Percentiles rank a stretch among this genome's conserved stretches.
These are phyloP conservation scores for Hyles lineata DNA, from an alignment of 2,888 invertebrate genomes.

Conservation along the genomic window DNA sequence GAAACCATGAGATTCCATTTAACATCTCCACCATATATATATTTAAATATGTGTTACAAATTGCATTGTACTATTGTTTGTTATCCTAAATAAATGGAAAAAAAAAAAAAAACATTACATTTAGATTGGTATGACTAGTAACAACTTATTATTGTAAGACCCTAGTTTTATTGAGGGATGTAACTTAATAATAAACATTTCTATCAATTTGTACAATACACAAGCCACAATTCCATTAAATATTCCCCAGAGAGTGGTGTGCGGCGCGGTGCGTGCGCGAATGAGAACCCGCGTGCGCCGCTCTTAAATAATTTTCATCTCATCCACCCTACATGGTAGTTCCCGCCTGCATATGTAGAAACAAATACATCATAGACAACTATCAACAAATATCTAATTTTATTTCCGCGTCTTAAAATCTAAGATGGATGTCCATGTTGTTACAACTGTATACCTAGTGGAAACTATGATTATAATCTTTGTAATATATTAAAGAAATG, in stretches of 20 bases:
- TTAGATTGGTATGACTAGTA: background rate
- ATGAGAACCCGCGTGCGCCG: background rate
- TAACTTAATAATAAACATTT: constrained; percentile 13
- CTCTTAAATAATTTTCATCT: constrained; percentile 7
- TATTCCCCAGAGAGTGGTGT: constrained; percentile 3
- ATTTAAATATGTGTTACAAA: too few relatives aligned
- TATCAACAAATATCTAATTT: background rate
- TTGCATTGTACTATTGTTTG: too few relatives aligned
- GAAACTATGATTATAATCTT: too few relatives aligned
- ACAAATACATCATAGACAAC: background rate
- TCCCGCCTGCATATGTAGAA: background rate
- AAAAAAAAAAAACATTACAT: too few relatives aligned
- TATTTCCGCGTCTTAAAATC: too few relatives aligned
- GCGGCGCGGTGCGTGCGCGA: background rate
- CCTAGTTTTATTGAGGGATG: background rate
- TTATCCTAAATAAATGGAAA: too few relatives aligned
- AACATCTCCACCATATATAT: too few relatives aligned
- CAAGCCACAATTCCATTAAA: constrained; percentile 6
- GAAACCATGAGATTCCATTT: too few relatives aligned
- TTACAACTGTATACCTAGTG: too few relatives aligned
- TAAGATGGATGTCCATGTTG: too few relatives aligned
- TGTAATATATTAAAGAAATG: too few relatives aligned
- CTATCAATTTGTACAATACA: constrained; percentile 19
- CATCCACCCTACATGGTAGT: background rate
- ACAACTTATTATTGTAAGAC: background rate